Conservation (phyloP, 2,113 vertebrate species). For the Polyodon spathula region DNA sequence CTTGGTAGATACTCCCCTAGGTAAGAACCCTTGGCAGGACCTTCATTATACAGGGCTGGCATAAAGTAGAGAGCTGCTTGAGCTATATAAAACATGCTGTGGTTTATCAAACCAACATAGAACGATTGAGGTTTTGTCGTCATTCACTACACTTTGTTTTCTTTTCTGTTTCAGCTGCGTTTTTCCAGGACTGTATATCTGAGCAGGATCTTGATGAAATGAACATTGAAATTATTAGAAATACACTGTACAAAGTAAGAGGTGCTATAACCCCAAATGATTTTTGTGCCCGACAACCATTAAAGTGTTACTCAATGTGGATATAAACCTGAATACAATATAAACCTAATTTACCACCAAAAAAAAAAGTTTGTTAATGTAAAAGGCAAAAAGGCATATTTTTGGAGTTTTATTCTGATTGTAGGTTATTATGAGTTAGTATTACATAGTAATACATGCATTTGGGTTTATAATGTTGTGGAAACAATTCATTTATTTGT, state of each 20-base stretch:
- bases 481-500: slow-evolving; percentile 4
- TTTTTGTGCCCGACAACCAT: neutral
- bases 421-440: too few relatives aligned
- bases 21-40: slow-evolving; percentile 39
- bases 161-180: slow-evolving; percentile 67
- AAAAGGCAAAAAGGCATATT: too few relatives aligned
- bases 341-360: too few relatives aligned
- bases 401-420: too few relatives aligned
- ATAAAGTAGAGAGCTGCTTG: too few relatives aligned
- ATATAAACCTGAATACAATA: neutral
- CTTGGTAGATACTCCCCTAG: slow-evolving; percentile 91
- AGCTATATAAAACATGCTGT: too few relatives aligned
- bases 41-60: too few relatives aligned
- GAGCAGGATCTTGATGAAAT: slow-evolving; percentile 97
- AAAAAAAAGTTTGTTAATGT: too few relatives aligned
- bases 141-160: slow-evolving; percentile 10
- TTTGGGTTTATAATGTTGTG: too few relatives aligned
- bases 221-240: slow-evolving; percentile 98
- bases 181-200: slow-evolving; percentile 98
- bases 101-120: too few relatives aligned
- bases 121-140: neutral
- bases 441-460: too few relatives aligned
- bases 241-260: slow-evolving; percentile 91
- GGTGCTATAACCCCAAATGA: neutral
- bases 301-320: neutral